Conservation (phyloP, 2,888 invertebrate species). For the Yponomeuta malinellus region DNA sequence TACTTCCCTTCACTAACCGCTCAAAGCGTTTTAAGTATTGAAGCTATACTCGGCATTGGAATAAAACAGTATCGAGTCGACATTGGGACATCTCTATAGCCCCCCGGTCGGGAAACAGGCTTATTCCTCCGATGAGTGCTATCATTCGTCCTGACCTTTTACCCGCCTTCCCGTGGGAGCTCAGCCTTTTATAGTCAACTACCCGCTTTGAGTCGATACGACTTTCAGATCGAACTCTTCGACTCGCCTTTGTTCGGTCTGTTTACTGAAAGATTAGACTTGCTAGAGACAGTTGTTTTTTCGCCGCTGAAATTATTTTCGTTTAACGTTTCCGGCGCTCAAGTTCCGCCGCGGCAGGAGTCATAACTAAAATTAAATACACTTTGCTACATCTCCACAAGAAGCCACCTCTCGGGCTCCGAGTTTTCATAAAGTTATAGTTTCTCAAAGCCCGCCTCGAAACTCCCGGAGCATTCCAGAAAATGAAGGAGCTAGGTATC, state of each 20-base stretch:
- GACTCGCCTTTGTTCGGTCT: slow-evolving; percentile 32
- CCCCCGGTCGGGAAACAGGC: slow-evolving; percentile 71
- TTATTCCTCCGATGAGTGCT: slow-evolving; percentile 73
- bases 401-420: slow-evolving; percentile 64
- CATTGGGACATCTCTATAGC: slow-evolving; percentile 56
- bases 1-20: slow-evolving; percentile 29
- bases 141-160: slow-evolving; percentile 61
- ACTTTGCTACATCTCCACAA: slow-evolving; percentile 68
- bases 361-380: slow-evolving; percentile 73
- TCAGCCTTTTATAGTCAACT: slow-evolving; percentile 65
- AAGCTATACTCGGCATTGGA: slow-evolving; percentile 50
- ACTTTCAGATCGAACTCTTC: slow-evolving; percentile 65
- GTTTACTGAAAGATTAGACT: slow-evolving; percentile 2
- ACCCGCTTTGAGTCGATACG: slow-evolving; percentile 68
- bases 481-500: slow-evolving; percentile 70
- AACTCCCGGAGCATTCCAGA: slow-evolving; percentile 65
- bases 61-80: slow-evolving; percentile 72
- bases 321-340: neutral
- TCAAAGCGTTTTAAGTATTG: slow-evolving; percentile 71
- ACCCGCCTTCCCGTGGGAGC: slow-evolving; percentile 56
- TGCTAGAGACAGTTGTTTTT: neutral
- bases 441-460: slow-evolving; percentile 71
- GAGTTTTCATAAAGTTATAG: slow-evolving; percentile 72
- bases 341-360: slow-evolving; percentile 31
- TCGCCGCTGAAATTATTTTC: neutral